phyloP scores from a whole-genome alignment of 2,797 vertebrate genomes.

The Peromyscus eremicus region DNA sequence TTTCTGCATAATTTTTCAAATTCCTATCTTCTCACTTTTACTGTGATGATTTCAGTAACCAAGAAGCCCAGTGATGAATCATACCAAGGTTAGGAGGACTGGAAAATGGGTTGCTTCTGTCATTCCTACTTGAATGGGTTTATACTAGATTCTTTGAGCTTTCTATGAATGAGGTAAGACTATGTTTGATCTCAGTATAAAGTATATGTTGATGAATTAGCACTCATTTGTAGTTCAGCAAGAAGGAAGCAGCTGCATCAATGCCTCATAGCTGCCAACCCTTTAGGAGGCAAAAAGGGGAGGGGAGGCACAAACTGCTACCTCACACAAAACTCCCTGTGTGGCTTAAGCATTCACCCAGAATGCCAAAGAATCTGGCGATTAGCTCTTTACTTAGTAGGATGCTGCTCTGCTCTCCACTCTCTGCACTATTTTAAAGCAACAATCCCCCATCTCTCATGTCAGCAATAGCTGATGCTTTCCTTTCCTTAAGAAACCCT shows the following conservation, averaged over 20 bases:
- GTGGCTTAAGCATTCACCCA: neutral
- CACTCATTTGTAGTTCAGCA: neutral
- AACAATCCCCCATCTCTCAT: neutral
- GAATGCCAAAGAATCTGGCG: neutral
- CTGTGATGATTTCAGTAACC: conserved; percentile 1
- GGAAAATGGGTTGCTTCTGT: neutral
- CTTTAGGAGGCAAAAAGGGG: neutral
- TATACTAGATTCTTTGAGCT: conserved; percentile 13
- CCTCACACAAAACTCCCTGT: neutral
- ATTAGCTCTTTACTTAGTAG: neutral
- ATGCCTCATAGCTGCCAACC: neutral
- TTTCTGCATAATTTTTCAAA: neutral
- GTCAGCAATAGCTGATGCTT: neutral
- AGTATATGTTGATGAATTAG: neutral
- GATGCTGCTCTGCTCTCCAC: neutral
- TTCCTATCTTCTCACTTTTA: neutral
- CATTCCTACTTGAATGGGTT: neutral
- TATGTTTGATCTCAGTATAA: neutral
- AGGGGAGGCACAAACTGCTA: neutral
- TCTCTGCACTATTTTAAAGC: conserved; percentile 8
- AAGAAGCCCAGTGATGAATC: neutral
- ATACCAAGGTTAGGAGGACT: neutral
- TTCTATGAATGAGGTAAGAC: neutral
- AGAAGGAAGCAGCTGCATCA: neutral
- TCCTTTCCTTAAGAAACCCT: neutral